Evolutionary conservation across 2,797 vertebrate species (phyloP), one percentile per base, ranked within the genome.

Genomic region (Dallia pectoralis): DNA sequence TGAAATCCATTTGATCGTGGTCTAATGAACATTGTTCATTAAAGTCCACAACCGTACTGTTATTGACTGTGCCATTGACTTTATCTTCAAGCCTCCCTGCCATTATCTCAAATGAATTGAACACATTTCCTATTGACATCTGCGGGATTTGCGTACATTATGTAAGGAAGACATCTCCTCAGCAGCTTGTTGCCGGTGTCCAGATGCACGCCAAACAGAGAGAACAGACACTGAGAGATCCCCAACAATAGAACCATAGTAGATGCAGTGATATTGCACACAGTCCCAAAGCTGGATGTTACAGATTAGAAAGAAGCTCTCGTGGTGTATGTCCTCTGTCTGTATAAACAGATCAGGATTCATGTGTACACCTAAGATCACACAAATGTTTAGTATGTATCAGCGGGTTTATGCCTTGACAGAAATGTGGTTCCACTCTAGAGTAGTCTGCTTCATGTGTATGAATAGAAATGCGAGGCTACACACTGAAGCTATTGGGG

Each of bases 21-120:
- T 92, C 87, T 92, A 92, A 94, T 94, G 90, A 94, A 92, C 92
- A 93, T 92, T 92, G 89, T 84, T 91, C 92, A 91, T 93, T 91
- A 88, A 91, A 91, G 90, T 89, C 88, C 78, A 86, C 87, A 90
- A 92, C 91, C 93, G 92, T 93, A 93, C 94, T 92, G 91, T 94
- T 94, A 94, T 93, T 94, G 93, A 94, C 91, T 86, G 80, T 89
- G 83, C 86, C 91, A 94, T 93, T 91, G 93, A 93, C 93, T 94
- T 93, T 89, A 91, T 92, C 91, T 90, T 90, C 77, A 85, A 88
- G 91, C 88, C 86, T 77, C 30, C 79, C 83, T 82, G 84, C 90
- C 90, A 92, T 90, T 92, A 91, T 93, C 91, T 92, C 89, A 89
- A 88, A 91, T 88, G 88, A 87, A 91, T 89, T 91, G 90, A 93